Conservation (phyloP, 1,140 invertebrate genomes). For the Neomicropteryx cornuta region DNA sequence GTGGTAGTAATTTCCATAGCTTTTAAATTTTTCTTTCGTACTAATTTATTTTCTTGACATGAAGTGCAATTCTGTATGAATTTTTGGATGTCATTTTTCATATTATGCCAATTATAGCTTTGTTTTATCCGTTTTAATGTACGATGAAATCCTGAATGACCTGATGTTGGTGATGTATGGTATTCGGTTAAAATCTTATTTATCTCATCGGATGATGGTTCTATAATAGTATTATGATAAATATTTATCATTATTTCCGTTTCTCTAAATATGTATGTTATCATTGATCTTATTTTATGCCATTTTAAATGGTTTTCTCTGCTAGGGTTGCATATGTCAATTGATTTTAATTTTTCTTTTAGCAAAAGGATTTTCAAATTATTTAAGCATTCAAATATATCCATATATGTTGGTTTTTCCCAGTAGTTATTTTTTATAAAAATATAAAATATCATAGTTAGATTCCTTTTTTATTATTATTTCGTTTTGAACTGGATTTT, state of each 20-base stretch:
- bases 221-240: constrained; percentile 8
- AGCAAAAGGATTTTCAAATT: constrained; percentile 8
- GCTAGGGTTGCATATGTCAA: constrained; percentile 5
- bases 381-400: constrained; percentile 10
- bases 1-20: constrained; percentile 19
- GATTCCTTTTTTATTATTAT: constrained; percentile 1
- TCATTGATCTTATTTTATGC: constrained; percentile 13
- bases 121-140: constrained; percentile 19
- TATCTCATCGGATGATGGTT: constrained; percentile 9
- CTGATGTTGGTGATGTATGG: constrained; percentile 17
- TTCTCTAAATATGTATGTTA: constrained; percentile 10
- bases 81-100: constrained; percentile 17
- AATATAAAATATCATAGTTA: constrained; percentile 6
- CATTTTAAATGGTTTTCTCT: constrained; percentile 9
- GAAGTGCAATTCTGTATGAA: constrained; percentile 20
- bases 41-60: constrained; percentile 24
- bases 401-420: constrained; percentile 10
- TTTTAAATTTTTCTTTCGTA: constrained; percentile 14
- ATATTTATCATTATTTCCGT: constrained; percentile 10
- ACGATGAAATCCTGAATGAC: constrained; percentile 20
- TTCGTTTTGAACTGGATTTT: neutral
- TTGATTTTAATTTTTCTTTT: constrained; percentile 9
- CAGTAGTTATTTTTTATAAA: constrained; percentile 13
- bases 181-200: constrained; percentile 16
- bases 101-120: constrained; percentile 19